Evolutionary conservation across 2,888 invertebrate genomes (phyloP).

Genomic region (Sarcophaga variegata): DNA sequence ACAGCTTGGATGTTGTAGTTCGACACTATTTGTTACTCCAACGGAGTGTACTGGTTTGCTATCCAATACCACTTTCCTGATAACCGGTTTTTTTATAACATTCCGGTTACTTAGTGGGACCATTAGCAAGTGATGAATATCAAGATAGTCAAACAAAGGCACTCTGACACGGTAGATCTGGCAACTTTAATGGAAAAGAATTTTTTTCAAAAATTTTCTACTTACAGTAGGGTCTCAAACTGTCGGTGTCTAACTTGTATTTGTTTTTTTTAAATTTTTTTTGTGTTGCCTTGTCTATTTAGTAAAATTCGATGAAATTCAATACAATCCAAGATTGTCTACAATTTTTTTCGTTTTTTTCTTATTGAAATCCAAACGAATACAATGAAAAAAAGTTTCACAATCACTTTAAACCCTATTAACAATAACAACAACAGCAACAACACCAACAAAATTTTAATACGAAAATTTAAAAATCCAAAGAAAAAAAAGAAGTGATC

Average conservation of each 20-base stretch:
- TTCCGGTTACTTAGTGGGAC: no score
- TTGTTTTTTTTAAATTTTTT: conserved; percentile 11
- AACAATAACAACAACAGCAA: background rate
- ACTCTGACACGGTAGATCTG: no score
- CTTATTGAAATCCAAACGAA: conserved; percentile 10
- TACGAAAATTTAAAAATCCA: background rate
- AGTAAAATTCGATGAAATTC: conserved; percentile 43
- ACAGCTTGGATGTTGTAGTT: no score
- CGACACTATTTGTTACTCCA: no score
- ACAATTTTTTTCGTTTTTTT: conserved; percentile 13
- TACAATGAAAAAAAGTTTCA: conserved; percentile 35
- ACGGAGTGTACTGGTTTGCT: no score
- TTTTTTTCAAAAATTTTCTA: no score
- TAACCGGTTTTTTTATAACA: no score
- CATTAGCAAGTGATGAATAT: no score
- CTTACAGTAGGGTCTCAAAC: no score
- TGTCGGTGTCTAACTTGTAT: background rate
- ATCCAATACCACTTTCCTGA: no score
- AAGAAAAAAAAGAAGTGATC: conserved; percentile 18
- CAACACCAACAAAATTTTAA: background rate
- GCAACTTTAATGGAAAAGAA: no score
- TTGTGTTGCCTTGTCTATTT: background rate
- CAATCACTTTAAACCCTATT: conserved; percentile 10
- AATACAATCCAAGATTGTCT: conserved; percentile 37
- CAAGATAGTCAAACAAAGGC: no score